phyloP scores from a whole-genome alignment of 1,140 invertebrate species.

The Drosophila mayri region DNA sequence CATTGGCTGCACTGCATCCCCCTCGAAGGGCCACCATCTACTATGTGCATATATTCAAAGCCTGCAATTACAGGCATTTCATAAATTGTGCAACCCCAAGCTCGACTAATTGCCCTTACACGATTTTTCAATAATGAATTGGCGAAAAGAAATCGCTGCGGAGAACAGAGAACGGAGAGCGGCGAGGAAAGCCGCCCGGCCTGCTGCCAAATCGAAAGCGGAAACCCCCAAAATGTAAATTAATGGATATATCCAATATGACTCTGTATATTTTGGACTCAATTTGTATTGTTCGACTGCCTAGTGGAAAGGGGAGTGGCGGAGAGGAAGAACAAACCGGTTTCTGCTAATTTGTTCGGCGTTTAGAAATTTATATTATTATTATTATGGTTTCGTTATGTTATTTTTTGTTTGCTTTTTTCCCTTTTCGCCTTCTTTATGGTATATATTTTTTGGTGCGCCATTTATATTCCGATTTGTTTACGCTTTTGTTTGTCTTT shows the following conservation, averaged over 20 bases:
- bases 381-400: conserved; percentile 31
- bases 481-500: conserved; percentile 41
- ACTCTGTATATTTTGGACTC: conserved; percentile 41
- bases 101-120: conserved; percentile 64
- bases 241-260: conserved; percentile 67
- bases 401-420: conserved; percentile 19
- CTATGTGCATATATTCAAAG: conserved; percentile 13
- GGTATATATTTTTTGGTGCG: conserved; percentile 54
- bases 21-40: conserved; percentile 3
- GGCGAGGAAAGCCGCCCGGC: conserved; percentile 11
- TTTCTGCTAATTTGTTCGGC: conserved; percentile 56
- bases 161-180: background rate
- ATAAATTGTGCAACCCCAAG: conserved; percentile 36
- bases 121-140: conserved; percentile 73
- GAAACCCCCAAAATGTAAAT: conserved; percentile 80
- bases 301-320: background rate
- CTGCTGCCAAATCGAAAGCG: conserved; percentile 46
- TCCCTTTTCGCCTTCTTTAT: conserved; percentile 9
- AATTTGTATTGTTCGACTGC: conserved; percentile 26
- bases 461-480: conserved; percentile 64
- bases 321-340: conserved; percentile 56
- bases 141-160: conserved; percentile 47
- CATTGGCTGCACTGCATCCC: conserved; percentile 26
- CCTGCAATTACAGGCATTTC: conserved; percentile 40
- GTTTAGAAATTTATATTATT: conserved; percentile 48